phyloP scores from a whole-genome alignment of 2,888 invertebrate species.

The Anarsia innoxiella region DNA sequence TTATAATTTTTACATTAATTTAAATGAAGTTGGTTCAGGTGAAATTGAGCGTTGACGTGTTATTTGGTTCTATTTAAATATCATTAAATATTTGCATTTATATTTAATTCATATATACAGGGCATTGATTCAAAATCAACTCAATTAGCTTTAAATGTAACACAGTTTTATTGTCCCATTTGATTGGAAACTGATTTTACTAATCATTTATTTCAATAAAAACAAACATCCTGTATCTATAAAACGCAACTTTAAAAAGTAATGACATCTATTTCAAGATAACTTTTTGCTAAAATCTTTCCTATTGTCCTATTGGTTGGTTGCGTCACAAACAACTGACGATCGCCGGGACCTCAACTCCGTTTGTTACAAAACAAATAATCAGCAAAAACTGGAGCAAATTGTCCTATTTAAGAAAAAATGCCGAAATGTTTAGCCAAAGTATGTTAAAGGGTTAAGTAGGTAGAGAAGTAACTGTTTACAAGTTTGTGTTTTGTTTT shows the following conservation, averaged over 20 bases:
- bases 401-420: constrained; percentile 27
- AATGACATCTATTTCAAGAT: constrained; percentile 40
- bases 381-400: constrained; percentile 50
- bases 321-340: constrained; percentile 30
- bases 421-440: no score
- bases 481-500: no score
- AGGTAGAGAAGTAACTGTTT: no score
- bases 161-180: no score
- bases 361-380: constrained; percentile 12
- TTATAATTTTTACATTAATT: constrained; percentile 8
- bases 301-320: constrained; percentile 33
- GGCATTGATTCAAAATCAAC: no score
- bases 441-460: no score
- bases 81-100: background rate
- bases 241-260: constrained; percentile 25
- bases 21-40: background rate
- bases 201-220: no score
- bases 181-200: no score
- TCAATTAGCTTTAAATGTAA: no score
- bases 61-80: background rate
- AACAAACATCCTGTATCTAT: no score
- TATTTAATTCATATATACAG: no score
- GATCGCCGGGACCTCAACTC: background rate
- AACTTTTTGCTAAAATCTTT: constrained; percentile 50
- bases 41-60: constrained; percentile 5